phyloP scores from a whole-genome alignment of 2,888 invertebrate genomes.

The Operophtera brumata region DNA sequence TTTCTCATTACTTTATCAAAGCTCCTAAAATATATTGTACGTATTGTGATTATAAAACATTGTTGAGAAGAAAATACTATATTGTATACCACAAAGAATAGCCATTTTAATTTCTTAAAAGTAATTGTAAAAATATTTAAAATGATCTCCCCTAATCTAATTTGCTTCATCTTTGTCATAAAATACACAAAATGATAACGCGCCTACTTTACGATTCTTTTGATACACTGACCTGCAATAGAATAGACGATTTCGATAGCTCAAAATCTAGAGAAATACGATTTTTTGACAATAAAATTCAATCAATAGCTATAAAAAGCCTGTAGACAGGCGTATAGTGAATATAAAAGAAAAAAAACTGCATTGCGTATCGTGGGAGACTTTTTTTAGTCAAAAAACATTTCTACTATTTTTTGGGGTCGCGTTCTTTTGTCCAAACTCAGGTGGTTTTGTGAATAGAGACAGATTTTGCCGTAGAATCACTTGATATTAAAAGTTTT shows the following conservation, averaged over 20 bases:
- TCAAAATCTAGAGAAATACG: slow-evolving; percentile 30
- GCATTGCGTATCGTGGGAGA: slow-evolving; percentile 65
- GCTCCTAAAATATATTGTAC: background rate
- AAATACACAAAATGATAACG: slow-evolving; percentile 1
- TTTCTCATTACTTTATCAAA: background rate
- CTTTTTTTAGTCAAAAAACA: slow-evolving; percentile 48
- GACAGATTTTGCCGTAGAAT: slow-evolving; percentile 29
- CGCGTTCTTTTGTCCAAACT: slow-evolving; percentile 55
- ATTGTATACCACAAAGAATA: background rate
- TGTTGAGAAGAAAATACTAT: background rate
- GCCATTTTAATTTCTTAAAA: background rate
- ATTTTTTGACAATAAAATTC: slow-evolving; percentile 43
- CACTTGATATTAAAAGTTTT: slow-evolving; percentile 17
- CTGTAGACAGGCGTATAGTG: slow-evolving; percentile 38
- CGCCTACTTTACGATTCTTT: slow-evolving; percentile 12
- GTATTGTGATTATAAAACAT: background rate
- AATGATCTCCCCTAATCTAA: background rate
- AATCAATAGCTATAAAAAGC: slow-evolving; percentile 55
- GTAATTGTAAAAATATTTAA: background rate
- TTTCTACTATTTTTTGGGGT: slow-evolving; percentile 49
- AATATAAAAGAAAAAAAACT: slow-evolving; percentile 48
- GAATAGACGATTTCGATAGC: slow-evolving; percentile 11
- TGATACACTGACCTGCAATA: slow-evolving; percentile 27
- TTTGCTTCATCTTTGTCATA: background rate
- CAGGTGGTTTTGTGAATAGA: slow-evolving; percentile 62